Conservation (phyloP, 2,113 vertebrate species). For the Lynx canadensis region DNA sequence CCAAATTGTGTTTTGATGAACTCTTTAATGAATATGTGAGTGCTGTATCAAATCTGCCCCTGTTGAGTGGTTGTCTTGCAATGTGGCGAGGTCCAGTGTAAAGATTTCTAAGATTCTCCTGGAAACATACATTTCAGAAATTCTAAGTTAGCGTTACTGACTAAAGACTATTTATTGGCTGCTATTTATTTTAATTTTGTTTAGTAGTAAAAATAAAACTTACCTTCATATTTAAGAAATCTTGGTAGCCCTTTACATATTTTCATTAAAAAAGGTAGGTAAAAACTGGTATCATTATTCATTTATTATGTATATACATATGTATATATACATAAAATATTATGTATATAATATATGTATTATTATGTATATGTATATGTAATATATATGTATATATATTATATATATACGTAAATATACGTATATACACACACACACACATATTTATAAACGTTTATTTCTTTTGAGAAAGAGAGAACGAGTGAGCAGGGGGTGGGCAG, state of each 20-base stretch:
- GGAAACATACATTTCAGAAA: background rate
- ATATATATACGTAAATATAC: too few relatives aligned
- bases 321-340: too few relatives aligned
- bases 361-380: too few relatives aligned
- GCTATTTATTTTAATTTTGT: background rate
- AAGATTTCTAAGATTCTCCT: background rate
- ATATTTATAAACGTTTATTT: too few relatives aligned
- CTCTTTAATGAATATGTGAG: background rate
- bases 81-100: background rate
- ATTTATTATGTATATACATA: too few relatives aligned
- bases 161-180: background rate
- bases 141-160: background rate
- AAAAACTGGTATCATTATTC: background rate
- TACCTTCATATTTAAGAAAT: background rate
- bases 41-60: background rate
- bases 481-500: too few relatives aligned
- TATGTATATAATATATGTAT: too few relatives aligned
- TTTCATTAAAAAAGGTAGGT: background rate
- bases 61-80: background rate
- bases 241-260: background rate
- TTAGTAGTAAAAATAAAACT: background rate
- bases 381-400: too few relatives aligned
- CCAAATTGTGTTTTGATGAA: background rate
- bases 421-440: too few relatives aligned
- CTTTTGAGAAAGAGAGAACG: too few relatives aligned